Evolutionary conservation across 1,140 invertebrate genomes (phyloP), one percentile per base, ranked within the genome.

Genomic region (Aphelinus certus): DNA sequence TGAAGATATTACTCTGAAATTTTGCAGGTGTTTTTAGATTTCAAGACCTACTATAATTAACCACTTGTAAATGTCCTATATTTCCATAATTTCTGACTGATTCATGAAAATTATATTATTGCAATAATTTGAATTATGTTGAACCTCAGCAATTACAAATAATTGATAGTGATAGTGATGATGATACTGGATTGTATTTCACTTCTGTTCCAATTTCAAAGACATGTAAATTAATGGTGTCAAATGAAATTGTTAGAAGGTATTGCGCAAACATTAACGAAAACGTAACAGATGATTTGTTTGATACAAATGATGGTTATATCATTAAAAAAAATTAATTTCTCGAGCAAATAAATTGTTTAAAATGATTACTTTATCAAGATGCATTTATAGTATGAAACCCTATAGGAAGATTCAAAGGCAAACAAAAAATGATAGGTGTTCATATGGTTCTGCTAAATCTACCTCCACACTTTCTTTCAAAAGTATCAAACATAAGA

Each of bases 381-480:
- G 75, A 79, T 48, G 75, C 77, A 1, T 73, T 79, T 45, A 76
- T 78, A 73, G 42, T 79, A 55, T 77, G 76, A 42, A 79, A 77
- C 68, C 78, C 78, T 26, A 53, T 79, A 62, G 76, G 76, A 1
- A 60, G 67, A 6, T 76, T 75, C 6, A 75, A 73, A 74, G 58
- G 51, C 26, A 76, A 73, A 77, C 71, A 69, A 45, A 79, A 79
- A 63, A 63, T 77, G 10, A 47, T 76, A 3, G 76, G 56, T 7
- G 55, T 77, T 48, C 76, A 79, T 43, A 71, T 79, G 71, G 66
- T 60, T 0, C 2, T 79, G 42, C 58, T 55, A 1, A 79, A 79
- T 71, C 51, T 79, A 62, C 68, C 74, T 53, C 7, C 65, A 57
- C 70, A 75, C 61, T 71, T 71, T 43, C 58, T 46, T 10, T 77